A percentile compares a stretch with the other conserved stretches of the same genome.
phyloP scores from a whole-genome alignment of 2,888 invertebrate species.

The Drosophila kambysellisi region DNA sequence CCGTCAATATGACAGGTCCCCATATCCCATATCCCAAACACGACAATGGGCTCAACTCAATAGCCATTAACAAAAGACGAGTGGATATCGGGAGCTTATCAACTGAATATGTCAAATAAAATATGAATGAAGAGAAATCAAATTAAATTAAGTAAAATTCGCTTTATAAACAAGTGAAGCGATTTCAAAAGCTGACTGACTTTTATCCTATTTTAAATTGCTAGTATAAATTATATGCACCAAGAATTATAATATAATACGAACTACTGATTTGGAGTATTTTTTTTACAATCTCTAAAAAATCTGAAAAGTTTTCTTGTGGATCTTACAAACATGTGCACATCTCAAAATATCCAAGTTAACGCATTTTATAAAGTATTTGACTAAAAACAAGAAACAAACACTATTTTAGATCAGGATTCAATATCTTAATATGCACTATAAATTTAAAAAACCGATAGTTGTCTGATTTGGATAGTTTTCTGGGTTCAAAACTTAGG shows the following conservation, averaged over 20 bases:
- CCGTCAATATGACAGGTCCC: constrained; percentile 67
- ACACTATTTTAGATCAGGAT: neutral
- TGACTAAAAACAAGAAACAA: neutral
- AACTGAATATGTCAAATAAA: neutral
- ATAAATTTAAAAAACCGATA: no score
- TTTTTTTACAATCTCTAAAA: neutral
- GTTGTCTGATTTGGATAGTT: neutral
- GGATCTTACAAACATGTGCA: neutral
- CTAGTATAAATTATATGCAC: no score
- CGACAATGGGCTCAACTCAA: constrained; percentile 34
- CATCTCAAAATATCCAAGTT: no score
- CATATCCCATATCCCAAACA: neutral
- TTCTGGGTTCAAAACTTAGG: neutral
- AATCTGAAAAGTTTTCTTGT: neutral
- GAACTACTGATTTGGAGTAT: neutral
- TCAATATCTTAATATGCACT: neutral
- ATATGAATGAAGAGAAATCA: neutral
- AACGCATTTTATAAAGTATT: no score
- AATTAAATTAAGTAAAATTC: neutral
- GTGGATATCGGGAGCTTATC: constrained; percentile 1
- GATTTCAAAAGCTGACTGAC: neutral
- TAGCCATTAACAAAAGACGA: neutral
- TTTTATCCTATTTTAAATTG: neutral
- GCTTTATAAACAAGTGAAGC: neutral
- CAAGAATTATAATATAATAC: neutral